Evolutionary conservation across 2,888 invertebrate genomes (phyloP), one percentile per base, ranked within the genome.

Genomic region (Lochmaea crataegi): DNA sequence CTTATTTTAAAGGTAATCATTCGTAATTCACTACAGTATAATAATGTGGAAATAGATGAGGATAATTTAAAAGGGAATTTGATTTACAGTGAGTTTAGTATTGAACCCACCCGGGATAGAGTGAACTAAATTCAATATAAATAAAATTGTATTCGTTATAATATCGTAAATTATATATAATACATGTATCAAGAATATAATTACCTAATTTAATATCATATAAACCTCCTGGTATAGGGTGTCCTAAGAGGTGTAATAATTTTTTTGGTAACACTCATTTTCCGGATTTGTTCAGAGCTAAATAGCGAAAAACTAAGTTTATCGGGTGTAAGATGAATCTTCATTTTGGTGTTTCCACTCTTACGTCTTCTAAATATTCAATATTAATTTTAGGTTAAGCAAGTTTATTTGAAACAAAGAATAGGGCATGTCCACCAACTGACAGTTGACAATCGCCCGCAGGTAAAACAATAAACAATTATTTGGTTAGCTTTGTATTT

Each of bases 121-220:
- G 32, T 7, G 32, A 60, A 18, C 9, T 41, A 42, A 53, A 42
- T 18, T 68, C 14, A 63, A 61, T 68, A 61, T n/a, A 14, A 68
- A 51, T 7, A 16, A 7, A 12, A 53, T 14, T 38, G 7, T 38
- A 7, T 38, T 2, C 0, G 9, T 38, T 7, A 9, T 38, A 38
- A 38, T 38, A 38, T 7, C 32, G 32, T 38, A 7, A 38, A 7
- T 9, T 38, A 38, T 38, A 38, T 38, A 7, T 6, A 38, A 7
- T 38, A 7, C 7, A 38, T 38, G 7, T 38, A 38, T 38, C 9
- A 7, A 38, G 1, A 38, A 38, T 38, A 11, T 18, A 2, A 53
- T 72, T 78, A 89, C 96, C 99, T 85, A 99, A 88, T 2, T 90
- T 89, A 65, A 92, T 91, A 86, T 99, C 99, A 86, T 99, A 97